phyloP scores from a whole-genome alignment of 2,113 vertebrate species.

The Progne subis region DNA sequence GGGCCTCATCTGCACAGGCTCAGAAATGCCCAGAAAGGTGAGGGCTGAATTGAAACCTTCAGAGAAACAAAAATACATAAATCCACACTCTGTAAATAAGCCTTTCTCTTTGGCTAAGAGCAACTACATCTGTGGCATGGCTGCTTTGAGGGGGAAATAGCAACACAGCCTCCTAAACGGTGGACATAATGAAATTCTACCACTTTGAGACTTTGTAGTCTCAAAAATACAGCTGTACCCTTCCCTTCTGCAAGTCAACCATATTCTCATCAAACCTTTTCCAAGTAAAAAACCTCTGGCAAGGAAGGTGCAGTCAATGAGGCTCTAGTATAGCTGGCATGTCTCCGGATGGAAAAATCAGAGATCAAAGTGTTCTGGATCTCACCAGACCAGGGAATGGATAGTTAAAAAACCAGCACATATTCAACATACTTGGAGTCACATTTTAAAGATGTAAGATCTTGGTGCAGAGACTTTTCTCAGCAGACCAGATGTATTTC shows the following conservation, averaged over 20 bases:
- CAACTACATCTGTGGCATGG: not conserved
- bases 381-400: not conserved
- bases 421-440: not conserved
- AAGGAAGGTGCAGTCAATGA: not conserved
- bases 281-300: not conserved
- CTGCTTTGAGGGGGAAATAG: not conserved
- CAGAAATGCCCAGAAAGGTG: too few relatives aligned
- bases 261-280: not conserved
- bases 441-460: not conserved
- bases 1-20: too few relatives aligned
- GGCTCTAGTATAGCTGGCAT: not conserved
- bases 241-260: not conserved
- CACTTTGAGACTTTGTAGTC: not conserved
- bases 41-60: too few relatives aligned
- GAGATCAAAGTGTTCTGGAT: not conserved
- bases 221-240: not conserved
- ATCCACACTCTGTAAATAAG: not conserved
- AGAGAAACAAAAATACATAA: too few relatives aligned
- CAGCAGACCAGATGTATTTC: not conserved
- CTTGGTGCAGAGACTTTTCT: not conserved
- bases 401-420: rapidly evolving
- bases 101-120: not conserved
- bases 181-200: not conserved
- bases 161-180: not conserved
- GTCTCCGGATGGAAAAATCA: not conserved